Base-by-base conservation (phyloP, 2,113 vertebrate genomes). In the Hemicordylus capensis region DNA sequence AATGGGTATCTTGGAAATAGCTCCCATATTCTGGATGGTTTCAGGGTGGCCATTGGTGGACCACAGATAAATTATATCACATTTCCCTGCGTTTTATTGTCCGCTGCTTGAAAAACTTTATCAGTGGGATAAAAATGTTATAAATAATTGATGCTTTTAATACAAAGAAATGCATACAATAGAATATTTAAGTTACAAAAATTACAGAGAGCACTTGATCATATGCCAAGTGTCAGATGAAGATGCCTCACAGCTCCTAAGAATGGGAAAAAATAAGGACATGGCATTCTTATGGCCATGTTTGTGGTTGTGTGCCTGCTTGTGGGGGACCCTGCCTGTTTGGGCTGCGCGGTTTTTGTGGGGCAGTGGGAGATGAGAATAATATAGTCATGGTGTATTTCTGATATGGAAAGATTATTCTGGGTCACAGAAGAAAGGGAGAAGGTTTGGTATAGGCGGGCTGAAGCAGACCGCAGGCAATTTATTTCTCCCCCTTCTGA, bases 401-500 rank as follows among this genome's bases (percentile, higher is more conserved):
- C 1, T 54, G 19, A 7, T 0, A 1, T 26, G 15, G 6, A 24
- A 61, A 37, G 86, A 80, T 78, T 14, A 8, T 26, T 86, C 19
- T 0, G 54, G 78, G 79, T 34, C 31, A 34, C 24, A 87, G 74
- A 67, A 24, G 73, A 84, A 46, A 39, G 15, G 58, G 61, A 59
- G 20, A 22, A 85, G 77, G 12, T 46, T 84, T 85, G 80, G 34
- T 3, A 0, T 19, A n/a, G 37, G 39, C 56, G 28, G 84, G 46
- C 42, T 76, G 87, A 31, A 80, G 34, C 87, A 93, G 92, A 85
- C 86, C 89, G 90, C 73, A 63, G 82, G 81, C 88, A 78, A 90
- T 90, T 92, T 92, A 86, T 92, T 94, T 95, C n/a, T 72, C 88
- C 72, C 3, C 26, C 85, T 44, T 19, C 58, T 94, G 80, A 90